These are phyloP conservation scores for Darwinula stevensoni DNA, from an alignment of 2,888 invertebrate species.

Conservation along the genomic window DNA sequence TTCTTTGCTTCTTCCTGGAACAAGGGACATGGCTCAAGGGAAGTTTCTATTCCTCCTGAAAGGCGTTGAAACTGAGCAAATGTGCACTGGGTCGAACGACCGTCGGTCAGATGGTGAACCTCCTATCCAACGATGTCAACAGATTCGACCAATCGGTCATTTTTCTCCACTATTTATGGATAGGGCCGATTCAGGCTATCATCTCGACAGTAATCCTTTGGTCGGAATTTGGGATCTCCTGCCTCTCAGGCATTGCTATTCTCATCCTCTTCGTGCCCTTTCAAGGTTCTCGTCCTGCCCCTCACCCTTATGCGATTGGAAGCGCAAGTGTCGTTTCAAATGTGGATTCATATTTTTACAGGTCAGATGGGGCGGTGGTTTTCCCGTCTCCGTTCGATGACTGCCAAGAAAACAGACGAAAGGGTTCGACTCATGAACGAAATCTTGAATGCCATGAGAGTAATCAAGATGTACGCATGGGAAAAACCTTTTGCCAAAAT, in stretches of 20 bases:
- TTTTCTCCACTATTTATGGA: slow-evolving; percentile 70
- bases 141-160: slow-evolving; percentile 66
- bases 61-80: slow-evolving; percentile 32
- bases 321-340: neutral
- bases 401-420: slow-evolving; percentile 58
- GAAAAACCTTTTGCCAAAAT: slow-evolving; percentile 62
- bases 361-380: slow-evolving; percentile 19
- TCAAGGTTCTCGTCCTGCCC: slow-evolving; percentile 27
- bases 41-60: no score
- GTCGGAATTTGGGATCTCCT: slow-evolving; percentile 33
- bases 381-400: slow-evolving; percentile 31
- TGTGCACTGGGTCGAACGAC: slow-evolving; percentile 58
- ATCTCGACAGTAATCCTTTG: slow-evolving; percentile 53
- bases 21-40: no score
- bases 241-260: slow-evolving; percentile 42
- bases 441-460: slow-evolving; percentile 69
- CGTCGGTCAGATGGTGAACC: slow-evolving; percentile 69
- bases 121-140: slow-evolving; percentile 83
- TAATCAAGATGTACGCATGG: slow-evolving; percentile 91
- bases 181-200: slow-evolving; percentile 52
- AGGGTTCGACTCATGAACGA: slow-evolving; percentile 81
- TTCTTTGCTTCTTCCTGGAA: no score
- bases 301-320: neutral
- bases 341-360: slow-evolving; percentile 7
- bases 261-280: slow-evolving; percentile 51